phyloP scores from a whole-genome alignment of 2,888 invertebrate species.

The Chrysodeixis includens region DNA sequence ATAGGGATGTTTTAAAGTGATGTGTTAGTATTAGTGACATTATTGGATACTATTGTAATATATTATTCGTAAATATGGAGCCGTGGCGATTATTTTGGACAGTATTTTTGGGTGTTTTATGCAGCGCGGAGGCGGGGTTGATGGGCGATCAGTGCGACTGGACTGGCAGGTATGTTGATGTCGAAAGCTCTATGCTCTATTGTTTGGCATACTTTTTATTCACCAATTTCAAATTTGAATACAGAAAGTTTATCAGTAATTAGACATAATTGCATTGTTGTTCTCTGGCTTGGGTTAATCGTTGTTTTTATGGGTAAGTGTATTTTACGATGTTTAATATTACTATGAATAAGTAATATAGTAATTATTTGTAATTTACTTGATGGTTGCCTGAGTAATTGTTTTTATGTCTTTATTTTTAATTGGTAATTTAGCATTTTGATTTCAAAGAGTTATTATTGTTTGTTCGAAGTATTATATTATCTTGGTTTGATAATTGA shows the following conservation, averaged over 20 bases:
- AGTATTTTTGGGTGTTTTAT: constrained; percentile 78
- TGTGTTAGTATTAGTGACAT: constrained; percentile 64
- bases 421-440: background rate
- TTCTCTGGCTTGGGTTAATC: constrained; percentile 8
- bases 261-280: constrained; percentile 24
- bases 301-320: background rate
- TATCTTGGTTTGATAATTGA: too few species aligned
- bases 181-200: constrained; percentile 58
- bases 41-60: constrained; percentile 50
- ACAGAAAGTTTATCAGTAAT: constrained; percentile 34
- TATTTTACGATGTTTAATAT: background rate
- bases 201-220: constrained; percentile 62
- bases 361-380: background rate
- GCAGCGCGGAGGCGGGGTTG: constrained; percentile 86
- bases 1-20: constrained; percentile 62
- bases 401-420: background rate
- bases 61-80: constrained; percentile 71
- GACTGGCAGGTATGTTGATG: constrained; percentile 90
- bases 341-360: background rate
- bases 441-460: background rate
- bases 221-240: constrained; percentile 33
- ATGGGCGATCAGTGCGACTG: constrained; percentile 92
- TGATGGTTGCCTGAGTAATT: background rate
- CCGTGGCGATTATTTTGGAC: constrained; percentile 78
- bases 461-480: background rate